Evolutionary conservation across 2,797 vertebrate species (phyloP), one percentile per base, ranked within the genome.

Genomic region (Urocyon cinereoargenteus): DNA sequence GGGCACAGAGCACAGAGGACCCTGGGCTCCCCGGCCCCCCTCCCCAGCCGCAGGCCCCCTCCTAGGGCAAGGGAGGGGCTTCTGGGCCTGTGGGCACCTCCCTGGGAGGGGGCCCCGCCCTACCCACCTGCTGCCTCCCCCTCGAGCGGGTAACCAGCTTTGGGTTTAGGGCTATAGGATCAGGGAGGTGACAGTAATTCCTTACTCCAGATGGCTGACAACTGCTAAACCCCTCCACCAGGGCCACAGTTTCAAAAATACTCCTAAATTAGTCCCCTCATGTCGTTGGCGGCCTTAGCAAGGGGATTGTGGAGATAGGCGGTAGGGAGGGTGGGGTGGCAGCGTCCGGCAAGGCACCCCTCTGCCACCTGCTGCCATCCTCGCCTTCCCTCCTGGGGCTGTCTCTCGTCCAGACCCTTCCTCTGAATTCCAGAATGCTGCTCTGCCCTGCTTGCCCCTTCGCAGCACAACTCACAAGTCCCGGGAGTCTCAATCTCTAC

Each of bases 101-200:
- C 78, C 77, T 61, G 86, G 64, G 72, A 51, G 34, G 15, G 73
- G 93, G 95, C 64, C 88, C 2, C 64, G 84, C 89, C 97, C 96
- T 94, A 96, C 98, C 98, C 98, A 92, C 98, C 98, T 98, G 98
- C 99, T 98, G 97, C 98, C 98, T 98, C 97, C 96, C 97, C 98
- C 97, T 94, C 96, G 88, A 91, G 91, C 98, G 96, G 96, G 94
- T 98, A 98, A 99, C 99, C 98, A 98, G 99, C 99, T 99, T 99
- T 99, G 98, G 98, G 98, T 98, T 99, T 99, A 99, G 98, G 98
- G 97, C 98, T 98, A 98, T 98, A 99, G 98, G 99, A 99, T 99
- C 99, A 99, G 98, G 97, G 98, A 98, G 98, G 99, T 99, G 99
- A 97, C 97, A 97, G 97, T 99, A 99, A 99, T 99, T 98, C 99